Percentiles rank a stretch among this genome's conserved stretches.
phyloP scores from a whole-genome alignment of 2,888 invertebrate genomes.

The Camponotus fellah region DNA sequence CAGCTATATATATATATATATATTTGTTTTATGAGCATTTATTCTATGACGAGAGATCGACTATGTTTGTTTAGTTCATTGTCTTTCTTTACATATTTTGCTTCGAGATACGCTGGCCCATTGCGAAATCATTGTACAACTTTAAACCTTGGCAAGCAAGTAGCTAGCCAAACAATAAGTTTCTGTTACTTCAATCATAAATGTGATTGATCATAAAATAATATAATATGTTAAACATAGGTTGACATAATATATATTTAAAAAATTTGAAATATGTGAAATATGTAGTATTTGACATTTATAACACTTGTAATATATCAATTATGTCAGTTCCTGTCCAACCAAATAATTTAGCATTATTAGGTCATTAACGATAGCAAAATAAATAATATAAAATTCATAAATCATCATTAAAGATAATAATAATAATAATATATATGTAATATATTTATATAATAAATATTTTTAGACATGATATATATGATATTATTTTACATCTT shows the following conservation, averaged over 20 bases:
- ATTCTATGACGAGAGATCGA: not conserved
- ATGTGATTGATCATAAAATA: not conserved
- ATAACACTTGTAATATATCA: too few species aligned
- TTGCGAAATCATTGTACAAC: not conserved
- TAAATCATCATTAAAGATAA: not conserved
- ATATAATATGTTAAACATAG: not conserved
- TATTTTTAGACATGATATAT: not conserved
- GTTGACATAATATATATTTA: not conserved
- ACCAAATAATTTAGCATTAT: not conserved
- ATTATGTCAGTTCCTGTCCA: not conserved
- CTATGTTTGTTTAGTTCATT: not conserved
- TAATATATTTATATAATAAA: not conserved
- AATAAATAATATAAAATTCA: not conserved
- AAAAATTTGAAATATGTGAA: slow-evolving; percentile 7
- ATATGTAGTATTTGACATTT: too few species aligned
- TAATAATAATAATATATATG: not conserved
- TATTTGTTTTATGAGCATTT: not conserved
- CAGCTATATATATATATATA: not conserved
- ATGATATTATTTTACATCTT: not conserved
- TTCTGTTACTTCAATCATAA: not conserved
- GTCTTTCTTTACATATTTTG: not conserved
- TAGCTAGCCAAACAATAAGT: not conserved
- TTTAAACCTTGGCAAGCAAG: not conserved
- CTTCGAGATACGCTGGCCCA: not conserved
- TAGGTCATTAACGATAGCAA: not conserved